Evolutionary conservation across 2,888 invertebrate genomes (phyloP), one percentile per base, ranked within the genome.

Genomic region (Athalia cordata): DNA sequence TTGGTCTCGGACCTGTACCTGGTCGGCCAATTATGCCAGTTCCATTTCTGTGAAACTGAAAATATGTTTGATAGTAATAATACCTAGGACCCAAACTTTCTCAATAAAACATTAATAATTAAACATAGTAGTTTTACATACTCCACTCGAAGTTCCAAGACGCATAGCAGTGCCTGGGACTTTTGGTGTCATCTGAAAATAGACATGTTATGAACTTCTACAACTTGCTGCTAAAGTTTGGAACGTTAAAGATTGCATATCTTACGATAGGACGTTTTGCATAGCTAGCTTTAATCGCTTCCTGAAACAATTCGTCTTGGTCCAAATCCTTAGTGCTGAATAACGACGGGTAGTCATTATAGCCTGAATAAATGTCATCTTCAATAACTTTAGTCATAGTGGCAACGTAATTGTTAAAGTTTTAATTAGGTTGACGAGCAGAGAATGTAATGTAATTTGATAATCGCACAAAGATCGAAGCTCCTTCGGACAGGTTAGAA

Each of bases 201-300:
- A 65, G 29, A 50, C 11, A 8, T 9, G 45, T 43, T 8, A 13
- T 43, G 4, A 55, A 15, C 9, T 5, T 29, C 2, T 29, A 29
- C 29, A 9, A 68, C 7, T 55, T 43, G 15, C n/a, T 9, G 13
- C 3, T 13, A 2, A 0, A 45, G 6, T 43, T 57, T 11, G 7
- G 6, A n/a, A 55, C 55, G 7, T 70, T 43, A 52, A 50, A 15
- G 57, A 91, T 91, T 88, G 90, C 88, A 11, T 91, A 86, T 85
- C 92, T 92, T 83, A 95, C 94, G 81, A 93, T 92, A 75, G 94
- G 94, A 84, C 95, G 91, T 68, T 95, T 92, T 15, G 94, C 94
- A 85, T 95, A 94, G 81, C 95, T 95, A 1, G 93, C 95, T 82
- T 93, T 92, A n/a, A 96, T 92, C 9, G 95, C 94, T 88, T 95